These are phyloP conservation scores for Hystrix cristata DNA, from an alignment of 2,113 vertebrate genomes.

Conservation along the genomic window DNA sequence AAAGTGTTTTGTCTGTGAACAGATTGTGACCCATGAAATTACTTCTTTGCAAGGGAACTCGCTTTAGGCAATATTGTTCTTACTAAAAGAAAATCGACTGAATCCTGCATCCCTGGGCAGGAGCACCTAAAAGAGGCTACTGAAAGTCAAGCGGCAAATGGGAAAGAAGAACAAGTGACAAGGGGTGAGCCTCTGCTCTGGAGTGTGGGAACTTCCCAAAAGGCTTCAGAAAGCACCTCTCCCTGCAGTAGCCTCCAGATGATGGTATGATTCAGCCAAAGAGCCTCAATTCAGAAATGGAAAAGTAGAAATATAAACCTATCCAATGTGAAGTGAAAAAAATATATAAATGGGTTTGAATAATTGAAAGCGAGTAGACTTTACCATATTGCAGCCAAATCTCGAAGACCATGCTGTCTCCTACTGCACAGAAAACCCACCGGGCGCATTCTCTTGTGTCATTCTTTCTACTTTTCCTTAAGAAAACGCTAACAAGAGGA, in stretches of 20 bases:
- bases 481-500: slow-evolving; percentile 49
- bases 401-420: slow-evolving; percentile 73
- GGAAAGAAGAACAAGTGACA: neutral
- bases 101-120: neutral
- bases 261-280: slow-evolving; percentile 74
- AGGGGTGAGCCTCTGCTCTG: slow-evolving; percentile 24
- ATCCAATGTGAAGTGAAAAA: slow-evolving; percentile 76
- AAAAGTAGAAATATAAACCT: slow-evolving; percentile 79
- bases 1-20: slow-evolving; percentile 54
- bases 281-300: slow-evolving; percentile 66
- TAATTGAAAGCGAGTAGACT: slow-evolving; percentile 76
- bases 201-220: slow-evolving; percentile 70
- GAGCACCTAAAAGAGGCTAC: neutral
- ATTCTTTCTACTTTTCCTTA: slow-evolving; percentile 49
- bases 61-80: slow-evolving; percentile 61
- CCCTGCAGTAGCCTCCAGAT: slow-evolving; percentile 55
- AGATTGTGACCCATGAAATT: slow-evolving; percentile 68
- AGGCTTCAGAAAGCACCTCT: slow-evolving; percentile 55
- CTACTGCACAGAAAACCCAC: slow-evolving; percentile 60
- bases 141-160: neutral
- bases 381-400: slow-evolving; percentile 76
- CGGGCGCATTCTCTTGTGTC: slow-evolving; percentile 45
- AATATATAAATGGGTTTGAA: slow-evolving; percentile 75
- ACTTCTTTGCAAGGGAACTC: slow-evolving; percentile 53
- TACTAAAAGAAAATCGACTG: slow-evolving; percentile 62